These are phyloP conservation scores for Hepsetus odoe DNA, from an alignment of 2,113 vertebrate species.

Conservation along the genomic window DNA sequence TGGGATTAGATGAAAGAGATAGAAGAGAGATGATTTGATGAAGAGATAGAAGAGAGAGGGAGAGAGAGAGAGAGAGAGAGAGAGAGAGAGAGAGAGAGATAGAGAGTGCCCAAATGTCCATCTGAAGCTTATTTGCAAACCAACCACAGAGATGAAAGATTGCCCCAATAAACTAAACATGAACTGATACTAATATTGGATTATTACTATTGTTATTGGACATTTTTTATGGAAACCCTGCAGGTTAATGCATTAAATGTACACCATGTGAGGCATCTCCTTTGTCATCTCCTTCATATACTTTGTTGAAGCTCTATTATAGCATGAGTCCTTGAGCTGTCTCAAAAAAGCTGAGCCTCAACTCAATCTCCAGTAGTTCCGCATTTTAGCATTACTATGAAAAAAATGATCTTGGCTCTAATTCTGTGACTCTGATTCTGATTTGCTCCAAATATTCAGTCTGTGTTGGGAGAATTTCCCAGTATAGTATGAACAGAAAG, in stretches of 20 bases:
- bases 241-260: slow-evolving; percentile 28
- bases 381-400: slow-evolving; percentile 8
- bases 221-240: neutral
- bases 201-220: neutral
- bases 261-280: neutral
- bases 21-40: neutral
- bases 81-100: neutral
- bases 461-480: neutral
- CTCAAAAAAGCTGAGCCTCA: slow-evolving; percentile 45
- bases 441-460: neutral
- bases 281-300: neutral
- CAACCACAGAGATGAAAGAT: neutral
- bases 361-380: slow-evolving; percentile 28
- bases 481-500: neutral
- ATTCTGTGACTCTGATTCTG: slow-evolving; percentile 12
- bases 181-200: too few species aligned
- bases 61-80: neutral
- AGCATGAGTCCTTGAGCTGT: slow-evolving; percentile 28
- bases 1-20: slow-evolving; percentile 8
- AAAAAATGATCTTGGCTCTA: slow-evolving; percentile 6
- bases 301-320: slow-evolving; percentile 29
- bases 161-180: too few species aligned
- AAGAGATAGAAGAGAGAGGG: too few species aligned
- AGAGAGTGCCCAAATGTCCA: neutral
- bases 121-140: neutral